phyloP scores from a whole-genome alignment of 1,140 invertebrate genomes.

The Kradibia gibbosae region DNA sequence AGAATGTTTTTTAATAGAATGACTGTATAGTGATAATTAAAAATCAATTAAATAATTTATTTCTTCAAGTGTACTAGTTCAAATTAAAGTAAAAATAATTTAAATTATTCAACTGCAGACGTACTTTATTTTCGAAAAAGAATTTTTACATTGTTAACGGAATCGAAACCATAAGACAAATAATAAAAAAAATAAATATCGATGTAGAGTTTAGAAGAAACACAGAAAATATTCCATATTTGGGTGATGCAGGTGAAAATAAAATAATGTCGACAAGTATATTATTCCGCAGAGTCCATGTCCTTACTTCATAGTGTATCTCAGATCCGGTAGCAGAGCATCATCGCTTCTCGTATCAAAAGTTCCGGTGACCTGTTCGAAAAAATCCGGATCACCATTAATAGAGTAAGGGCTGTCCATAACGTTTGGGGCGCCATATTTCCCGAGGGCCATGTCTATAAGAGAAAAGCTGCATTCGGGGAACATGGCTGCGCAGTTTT shows the following conservation, averaged over 20 bases:
- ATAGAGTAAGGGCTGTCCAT: constrained; percentile 16
- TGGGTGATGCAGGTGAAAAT: neutral
- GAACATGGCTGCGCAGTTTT: constrained; percentile 75
- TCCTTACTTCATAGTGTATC: constrained; percentile 45
- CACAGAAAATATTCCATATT: neutral
- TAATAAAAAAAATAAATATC: no score
- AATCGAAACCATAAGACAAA: no score
- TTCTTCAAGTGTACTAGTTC: no score
- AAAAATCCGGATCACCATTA: neutral
- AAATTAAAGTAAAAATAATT: no score
- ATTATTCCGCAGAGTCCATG: neutral
- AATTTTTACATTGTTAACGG: no score
- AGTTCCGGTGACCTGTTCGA: constrained; percentile 3
- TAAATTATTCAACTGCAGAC: no score
- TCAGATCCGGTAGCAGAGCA: constrained; percentile 50
- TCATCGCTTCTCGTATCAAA: constrained; percentile 39
- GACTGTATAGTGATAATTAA: no score
- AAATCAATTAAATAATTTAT: no score
- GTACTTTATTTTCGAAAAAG: no score
- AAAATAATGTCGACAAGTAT: neutral
- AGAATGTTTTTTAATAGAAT: no score
- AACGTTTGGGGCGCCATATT: constrained; percentile 73
- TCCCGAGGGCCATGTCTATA: constrained; percentile 81
- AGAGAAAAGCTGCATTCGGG: constrained; percentile 80
- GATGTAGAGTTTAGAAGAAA: neutral